Evolutionary conservation across 2,797 vertebrate species (phyloP).

Genomic region (Lagorchestes hirsutus): DNA sequence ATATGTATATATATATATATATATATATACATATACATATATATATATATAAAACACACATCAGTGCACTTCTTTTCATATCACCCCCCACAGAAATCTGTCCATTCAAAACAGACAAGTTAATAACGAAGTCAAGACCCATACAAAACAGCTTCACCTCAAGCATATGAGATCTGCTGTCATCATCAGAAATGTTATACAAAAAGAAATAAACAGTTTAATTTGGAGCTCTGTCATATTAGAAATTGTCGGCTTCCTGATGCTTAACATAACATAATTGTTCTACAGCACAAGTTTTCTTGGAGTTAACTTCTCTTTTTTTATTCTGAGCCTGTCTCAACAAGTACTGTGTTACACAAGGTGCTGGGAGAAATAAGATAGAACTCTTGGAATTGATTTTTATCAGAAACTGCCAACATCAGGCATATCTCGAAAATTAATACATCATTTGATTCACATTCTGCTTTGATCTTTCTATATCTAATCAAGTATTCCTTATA

Average conservation of each 20-base stretch:
- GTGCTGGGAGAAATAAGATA: conserved; percentile 61
- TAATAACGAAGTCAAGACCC: neutral
- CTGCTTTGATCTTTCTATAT: conserved; percentile 13
- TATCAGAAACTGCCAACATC: conserved; percentile 16
- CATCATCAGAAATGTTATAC: neutral
- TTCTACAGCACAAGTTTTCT: conserved; percentile 48
- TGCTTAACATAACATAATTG: conserved; percentile 63
- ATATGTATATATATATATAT: neutral
- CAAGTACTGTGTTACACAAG: neutral
- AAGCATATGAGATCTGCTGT: neutral
- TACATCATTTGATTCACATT: neutral
- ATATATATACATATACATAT: neutral
- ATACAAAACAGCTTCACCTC: conserved; percentile 37
- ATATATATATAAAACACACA: neutral
- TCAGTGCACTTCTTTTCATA: conserved; percentile 10
- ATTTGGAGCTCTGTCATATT: conserved; percentile 38
- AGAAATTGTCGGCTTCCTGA: conserved; percentile 35
- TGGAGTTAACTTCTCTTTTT: neutral
- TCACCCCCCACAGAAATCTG: neutral
- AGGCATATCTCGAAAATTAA: conserved; percentile 40
- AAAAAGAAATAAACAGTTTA: neutral
- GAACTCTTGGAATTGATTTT: conserved; percentile 46
- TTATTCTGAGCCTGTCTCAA: neutral
- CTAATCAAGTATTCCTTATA: conserved; percentile 26
- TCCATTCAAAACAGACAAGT: neutral